Conservation (phyloP, 2,113 vertebrate genomes). For the Nicator chloris region DNA sequence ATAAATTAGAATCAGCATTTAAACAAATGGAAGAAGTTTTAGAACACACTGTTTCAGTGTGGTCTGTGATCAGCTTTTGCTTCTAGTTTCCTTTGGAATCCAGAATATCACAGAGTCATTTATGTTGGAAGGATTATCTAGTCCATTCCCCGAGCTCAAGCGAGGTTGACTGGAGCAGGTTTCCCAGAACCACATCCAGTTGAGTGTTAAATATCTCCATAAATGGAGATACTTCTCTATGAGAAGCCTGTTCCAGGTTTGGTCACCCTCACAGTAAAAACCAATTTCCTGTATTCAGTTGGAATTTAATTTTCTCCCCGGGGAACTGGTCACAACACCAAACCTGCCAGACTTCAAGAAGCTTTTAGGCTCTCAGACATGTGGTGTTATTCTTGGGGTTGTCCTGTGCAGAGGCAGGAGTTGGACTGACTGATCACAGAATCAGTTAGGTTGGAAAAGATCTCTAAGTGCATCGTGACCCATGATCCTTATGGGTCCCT, state of each 20-base stretch:
- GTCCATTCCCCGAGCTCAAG: not conserved
- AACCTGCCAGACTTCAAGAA: not conserved
- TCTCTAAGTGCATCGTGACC: fast-evolving
- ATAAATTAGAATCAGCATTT: not conserved
- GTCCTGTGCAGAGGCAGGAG: not conserved
- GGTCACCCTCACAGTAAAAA: not conserved
- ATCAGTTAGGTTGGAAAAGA: not conserved
- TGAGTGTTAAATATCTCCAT: not conserved
- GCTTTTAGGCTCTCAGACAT: fast-evolving
- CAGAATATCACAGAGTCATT: not conserved
- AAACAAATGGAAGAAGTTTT: not conserved
- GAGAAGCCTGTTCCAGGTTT: not conserved
- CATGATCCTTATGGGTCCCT: not conserved
- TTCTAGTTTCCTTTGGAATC: not conserved
- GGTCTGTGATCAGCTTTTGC: not conserved
- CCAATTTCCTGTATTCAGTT: not conserved
- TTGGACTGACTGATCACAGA: not conserved
- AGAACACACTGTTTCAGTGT: not conserved
- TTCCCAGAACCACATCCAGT: not conserved
- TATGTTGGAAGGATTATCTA: not conserved
- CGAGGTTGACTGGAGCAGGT: not conserved
- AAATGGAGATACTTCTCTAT: not conserved
- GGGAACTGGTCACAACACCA: not conserved
- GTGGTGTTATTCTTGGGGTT: not conserved
- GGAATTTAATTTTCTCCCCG: not conserved